These are phyloP conservation scores for Eulemur rubriventer DNA, from an alignment of 2,797 vertebrate species.

Conservation along the genomic window DNA sequence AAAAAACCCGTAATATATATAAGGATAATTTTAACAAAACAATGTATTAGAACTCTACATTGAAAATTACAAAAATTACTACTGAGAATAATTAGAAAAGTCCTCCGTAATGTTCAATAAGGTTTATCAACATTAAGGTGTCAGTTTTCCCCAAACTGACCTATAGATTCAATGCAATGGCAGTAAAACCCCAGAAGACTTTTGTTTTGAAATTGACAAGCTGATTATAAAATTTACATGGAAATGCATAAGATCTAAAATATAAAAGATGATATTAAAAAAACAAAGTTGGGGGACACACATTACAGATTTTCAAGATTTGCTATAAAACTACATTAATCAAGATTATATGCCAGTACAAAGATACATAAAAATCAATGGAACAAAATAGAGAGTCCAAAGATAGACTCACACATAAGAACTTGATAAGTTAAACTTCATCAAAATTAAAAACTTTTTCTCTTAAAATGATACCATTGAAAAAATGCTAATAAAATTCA, in stretches of 20 bases:
- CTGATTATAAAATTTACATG: slow-evolving; percentile 39
- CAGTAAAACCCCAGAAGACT: neutral
- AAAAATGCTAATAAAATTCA: slow-evolving; percentile 21
- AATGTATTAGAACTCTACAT: neutral
- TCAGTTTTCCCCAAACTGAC: neutral
- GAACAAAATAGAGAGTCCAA: neutral
- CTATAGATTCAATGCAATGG: neutral
- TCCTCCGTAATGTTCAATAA: neutral
- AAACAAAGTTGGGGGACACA: neutral
- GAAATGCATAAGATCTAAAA: slow-evolving; percentile 29
- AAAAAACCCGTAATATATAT: neutral
- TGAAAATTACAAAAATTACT: slow-evolving; percentile 4
- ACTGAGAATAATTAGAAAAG: neutral
- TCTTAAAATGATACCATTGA: neutral
- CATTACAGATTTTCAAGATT: neutral
- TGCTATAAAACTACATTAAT: neutral
- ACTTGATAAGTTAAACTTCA: neutral
- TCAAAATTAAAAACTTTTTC: neutral
- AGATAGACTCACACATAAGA: neutral
- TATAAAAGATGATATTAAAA: neutral
- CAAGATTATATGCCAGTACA: neutral
- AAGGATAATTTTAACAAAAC: neutral
- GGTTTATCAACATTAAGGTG: neutral
- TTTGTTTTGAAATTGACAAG: slow-evolving; percentile 12
- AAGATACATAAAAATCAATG: neutral